Base-by-base conservation (phyloP, 2,113 vertebrate genomes). In the Numida meleagris region DNA sequence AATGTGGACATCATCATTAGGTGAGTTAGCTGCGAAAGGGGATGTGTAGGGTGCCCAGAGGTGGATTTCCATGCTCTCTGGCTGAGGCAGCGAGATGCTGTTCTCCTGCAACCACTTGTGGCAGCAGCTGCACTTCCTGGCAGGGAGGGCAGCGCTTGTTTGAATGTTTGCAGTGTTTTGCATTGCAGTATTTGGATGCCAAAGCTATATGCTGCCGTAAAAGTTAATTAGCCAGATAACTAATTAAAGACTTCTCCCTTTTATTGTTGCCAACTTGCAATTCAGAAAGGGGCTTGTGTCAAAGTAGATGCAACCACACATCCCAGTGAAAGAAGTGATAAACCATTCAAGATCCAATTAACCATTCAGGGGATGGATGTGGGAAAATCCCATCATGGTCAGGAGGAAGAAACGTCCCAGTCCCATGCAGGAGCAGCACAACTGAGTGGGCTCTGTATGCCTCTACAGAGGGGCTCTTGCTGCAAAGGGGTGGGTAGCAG, bases 231-330 rank as follows among this genome's bases (percentile, higher is more conserved):
- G 89, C 75, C 91, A 93, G 89, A 66, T 94, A 95, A 91, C 85
- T 95, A 95, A 95, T 96, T 95, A 96, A 96, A 96, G 94, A 85
- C 95, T 92, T 96, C 93, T 96, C 89, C 77, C 89, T 96, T 95
- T 96, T 93, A 88, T 96, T 95, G 95, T 94, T 96, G 95, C 96
- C 94, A 95, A 57, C 82, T 95, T 71, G 85, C 75, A 93, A 34
- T 79, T 79, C 87, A 96, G 95, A 92, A 87, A 95, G 87, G 89
- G 87, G 84, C 78, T 94, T 89, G 82, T 87, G 96, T 94, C 87
- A 48, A 81, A 93, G 91, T 51, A 82, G 85, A 95, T 88, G 87
- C 87, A 95, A 91, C 81, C 75, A 89, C 89, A 71, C 82, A 93
- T 85, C 67, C 84, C 78, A 14, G 68, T 89, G 91, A 85, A 93